These are phyloP conservation scores for Chouioia cunea DNA, from an alignment of 2,888 invertebrate genomes.

Conservation along the genomic window DNA sequence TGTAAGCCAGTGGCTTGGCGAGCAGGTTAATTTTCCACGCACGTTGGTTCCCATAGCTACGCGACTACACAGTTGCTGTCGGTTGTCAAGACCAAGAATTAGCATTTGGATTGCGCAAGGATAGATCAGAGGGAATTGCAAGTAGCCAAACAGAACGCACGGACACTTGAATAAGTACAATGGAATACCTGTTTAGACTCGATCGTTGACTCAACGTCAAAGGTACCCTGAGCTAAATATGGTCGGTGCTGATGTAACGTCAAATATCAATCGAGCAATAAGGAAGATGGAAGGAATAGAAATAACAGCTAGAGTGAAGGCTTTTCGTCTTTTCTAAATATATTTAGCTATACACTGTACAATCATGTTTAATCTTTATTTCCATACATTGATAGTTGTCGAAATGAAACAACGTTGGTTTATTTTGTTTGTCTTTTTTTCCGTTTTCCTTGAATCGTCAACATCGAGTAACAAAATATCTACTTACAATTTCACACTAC, in stretches of 20 bases:
- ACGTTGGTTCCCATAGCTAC: constrained; percentile 41
- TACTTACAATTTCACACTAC: constrained; percentile 16
- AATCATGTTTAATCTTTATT: constrained; percentile 38
- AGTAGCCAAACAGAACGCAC: no score
- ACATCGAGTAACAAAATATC: constrained; percentile 32
- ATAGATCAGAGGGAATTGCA: no score
- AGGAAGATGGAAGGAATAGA: neutral
- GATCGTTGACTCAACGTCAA: no score
- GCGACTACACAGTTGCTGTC: no score
- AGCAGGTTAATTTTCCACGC: constrained; percentile 27
- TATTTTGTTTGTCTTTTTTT: constrained; percentile 10
- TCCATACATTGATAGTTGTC: constrained; percentile 20
- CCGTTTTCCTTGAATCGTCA: neutral
- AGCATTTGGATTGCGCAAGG: no score
- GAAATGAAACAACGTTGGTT: constrained; percentile 24
- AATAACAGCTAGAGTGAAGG: neutral
- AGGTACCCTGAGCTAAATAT: no score
- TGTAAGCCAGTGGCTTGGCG: neutral
- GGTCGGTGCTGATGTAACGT: no score
- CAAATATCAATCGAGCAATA: no score
- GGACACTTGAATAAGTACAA: no score
- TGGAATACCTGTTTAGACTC: no score
- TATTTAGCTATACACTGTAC: constrained; percentile 48
- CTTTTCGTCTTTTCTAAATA: constrained; percentile 30
- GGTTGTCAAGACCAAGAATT: no score